phyloP scores from a whole-genome alignment of 1,140 invertebrate genomes.

The Dolichoris vasculosae region DNA sequence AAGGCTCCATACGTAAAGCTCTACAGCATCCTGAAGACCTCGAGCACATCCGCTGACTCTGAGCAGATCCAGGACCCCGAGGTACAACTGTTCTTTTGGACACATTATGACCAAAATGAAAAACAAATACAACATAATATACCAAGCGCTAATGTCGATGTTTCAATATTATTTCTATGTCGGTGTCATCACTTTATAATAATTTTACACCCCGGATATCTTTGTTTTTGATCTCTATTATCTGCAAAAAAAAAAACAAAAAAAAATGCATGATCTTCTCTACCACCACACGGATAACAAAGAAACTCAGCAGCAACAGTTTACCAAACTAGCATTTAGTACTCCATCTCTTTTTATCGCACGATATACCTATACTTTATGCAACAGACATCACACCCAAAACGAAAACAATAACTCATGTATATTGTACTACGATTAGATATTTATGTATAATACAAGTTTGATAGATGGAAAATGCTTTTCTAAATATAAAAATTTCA shows the following conservation, averaged over 20 bases:
- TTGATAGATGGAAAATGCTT: neutral
- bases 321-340: conserved; percentile 17
- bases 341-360: conserved; percentile 15
- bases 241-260: neutral
- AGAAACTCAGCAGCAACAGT: neutral
- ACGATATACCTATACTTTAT: conserved; percentile 2
- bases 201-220: conserved; percentile 22
- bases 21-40: conserved; percentile 95
- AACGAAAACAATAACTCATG: neutral
- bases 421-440: neutral
- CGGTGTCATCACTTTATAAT: conserved; percentile 5
- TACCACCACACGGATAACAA: neutral
- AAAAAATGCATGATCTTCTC: conserved; percentile 41
- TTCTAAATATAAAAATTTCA: neutral
- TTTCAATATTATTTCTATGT: conserved; percentile 40
- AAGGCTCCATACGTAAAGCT: conserved; percentile 96
- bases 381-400: conserved; percentile 5
- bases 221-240: conserved; percentile 29
- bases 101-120: conserved; percentile 33
- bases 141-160: conserved; percentile 40
- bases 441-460: neutral
- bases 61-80: conserved; percentile 75
- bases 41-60: conserved; percentile 88
- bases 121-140: conserved; percentile 7
- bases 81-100: conserved; percentile 63